phyloP scores from a whole-genome alignment of 1,140 invertebrate genomes.

The Tetragnatha versicolor region DNA sequence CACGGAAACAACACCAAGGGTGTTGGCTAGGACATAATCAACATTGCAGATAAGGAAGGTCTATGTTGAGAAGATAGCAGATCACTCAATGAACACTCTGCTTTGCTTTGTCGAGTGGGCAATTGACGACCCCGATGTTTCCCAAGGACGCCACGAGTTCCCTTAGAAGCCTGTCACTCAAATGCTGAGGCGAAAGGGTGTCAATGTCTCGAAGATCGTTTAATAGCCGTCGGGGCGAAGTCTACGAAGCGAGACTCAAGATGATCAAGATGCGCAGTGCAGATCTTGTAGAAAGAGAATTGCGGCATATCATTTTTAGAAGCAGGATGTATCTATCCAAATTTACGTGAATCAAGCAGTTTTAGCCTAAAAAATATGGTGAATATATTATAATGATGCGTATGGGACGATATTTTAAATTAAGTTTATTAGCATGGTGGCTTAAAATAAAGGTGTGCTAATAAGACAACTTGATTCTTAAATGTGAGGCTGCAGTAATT shows the following conservation, averaged over 20 bases:
- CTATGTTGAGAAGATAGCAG: neutral
- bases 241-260: slow-evolving; percentile 8
- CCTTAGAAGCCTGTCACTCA: neutral
- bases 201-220: slow-evolving; percentile 30
- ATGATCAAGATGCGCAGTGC: slow-evolving; percentile 24
- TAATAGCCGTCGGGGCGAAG: slow-evolving; percentile 43
- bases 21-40: no score
- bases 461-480: no score
- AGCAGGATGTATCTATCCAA: slow-evolving; percentile 45
- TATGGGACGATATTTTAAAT: no score
- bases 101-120: neutral
- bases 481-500: no score
- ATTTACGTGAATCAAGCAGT: slow-evolving; percentile 49
- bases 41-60: no score
- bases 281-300: slow-evolving; percentile 24
- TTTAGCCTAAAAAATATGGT: slow-evolving; percentile 53
- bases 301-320: slow-evolving; percentile 8
- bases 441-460: no score
- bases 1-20: no score
- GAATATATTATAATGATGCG: slow-evolving; percentile 48
- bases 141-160: neutral
- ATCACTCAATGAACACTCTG: neutral
- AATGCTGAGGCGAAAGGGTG: neutral
- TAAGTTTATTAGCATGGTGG: no score
- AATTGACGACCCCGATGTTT: neutral